These are phyloP conservation scores for Sylvietta virens DNA, from an alignment of 2,113 vertebrate genomes.

Conservation along the genomic window DNA sequence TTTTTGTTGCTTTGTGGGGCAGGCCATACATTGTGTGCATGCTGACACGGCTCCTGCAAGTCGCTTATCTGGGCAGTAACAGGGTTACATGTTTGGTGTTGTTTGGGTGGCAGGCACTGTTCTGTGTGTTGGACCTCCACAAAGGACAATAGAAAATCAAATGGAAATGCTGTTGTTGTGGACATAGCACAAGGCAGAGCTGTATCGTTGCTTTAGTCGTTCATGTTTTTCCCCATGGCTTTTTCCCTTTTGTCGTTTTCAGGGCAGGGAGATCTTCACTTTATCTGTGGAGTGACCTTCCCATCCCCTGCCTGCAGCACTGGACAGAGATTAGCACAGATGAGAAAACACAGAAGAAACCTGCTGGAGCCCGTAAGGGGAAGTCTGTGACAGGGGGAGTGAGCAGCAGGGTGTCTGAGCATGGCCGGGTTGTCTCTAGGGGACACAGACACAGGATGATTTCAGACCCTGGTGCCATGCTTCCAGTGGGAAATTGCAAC, in stretches of 20 bases:
- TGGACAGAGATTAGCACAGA: constrained; percentile 3
- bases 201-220: background rate
- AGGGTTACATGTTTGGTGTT: background rate
- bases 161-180: background rate
- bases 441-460: background rate
- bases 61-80: background rate
- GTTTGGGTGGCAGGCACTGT: background rate
- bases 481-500: constrained; percentile 55
- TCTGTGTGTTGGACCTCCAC: background rate
- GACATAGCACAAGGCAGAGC: background rate
- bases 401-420: constrained; percentile 13
- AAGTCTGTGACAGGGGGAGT: background rate
- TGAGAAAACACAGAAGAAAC: constrained; percentile 30
- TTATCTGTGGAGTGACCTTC: background rate
- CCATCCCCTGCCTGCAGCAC: background rate
- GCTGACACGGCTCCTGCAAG: background rate
- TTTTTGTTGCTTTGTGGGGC: background rate
- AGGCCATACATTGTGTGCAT: fast-evolving
- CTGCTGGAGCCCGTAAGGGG: background rate
- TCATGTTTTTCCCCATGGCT: background rate
- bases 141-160: background rate
- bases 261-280: background rate
- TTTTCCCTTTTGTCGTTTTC: background rate
- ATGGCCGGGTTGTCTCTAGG: background rate
- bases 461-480: constrained; percentile 61